Evolutionary conservation across 2,888 invertebrate species (phyloP).

Genomic region (Spialia ferax): DNA sequence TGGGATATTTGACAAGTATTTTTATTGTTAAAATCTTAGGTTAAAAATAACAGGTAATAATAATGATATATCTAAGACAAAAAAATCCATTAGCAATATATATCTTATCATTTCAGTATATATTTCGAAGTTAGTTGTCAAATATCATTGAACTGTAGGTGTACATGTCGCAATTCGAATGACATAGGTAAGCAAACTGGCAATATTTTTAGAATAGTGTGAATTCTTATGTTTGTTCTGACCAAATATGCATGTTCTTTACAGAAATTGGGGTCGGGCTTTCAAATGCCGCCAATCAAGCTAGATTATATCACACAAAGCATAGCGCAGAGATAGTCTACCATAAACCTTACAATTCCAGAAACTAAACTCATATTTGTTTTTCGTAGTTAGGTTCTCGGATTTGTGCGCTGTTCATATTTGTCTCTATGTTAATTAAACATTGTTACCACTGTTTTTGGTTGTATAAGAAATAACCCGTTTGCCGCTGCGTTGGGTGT

Average conservation of each 20-base stretch:
- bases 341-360: conserved; percentile 14
- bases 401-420: conserved; percentile 35
- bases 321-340: neutral
- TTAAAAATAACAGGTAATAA: too few relatives aligned
- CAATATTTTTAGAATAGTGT: neutral
- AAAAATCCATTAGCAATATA: too few relatives aligned
- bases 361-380: conserved; percentile 21
- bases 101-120: too few relatives aligned
- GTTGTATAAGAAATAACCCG: conserved; percentile 37
- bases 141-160: too few relatives aligned
- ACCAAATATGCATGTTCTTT: neutral
- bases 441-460: conserved; percentile 38
- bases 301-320: neutral
- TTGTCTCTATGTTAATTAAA: conserved; percentile 37
- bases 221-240: neutral
- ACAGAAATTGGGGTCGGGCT: neutral
- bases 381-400: conserved; percentile 24
- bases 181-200: neutral
- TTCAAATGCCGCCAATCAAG: neutral
- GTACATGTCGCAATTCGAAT: neutral
- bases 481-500: conserved; percentile 27
- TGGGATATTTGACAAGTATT: too few relatives aligned
- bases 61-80: too few relatives aligned
- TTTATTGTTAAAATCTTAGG: too few relatives aligned
- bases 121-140: too few relatives aligned